These are phyloP conservation scores for Sebastes paucispinis DNA, from an alignment of 2,797 vertebrate species.

Conservation along the genomic window DNA sequence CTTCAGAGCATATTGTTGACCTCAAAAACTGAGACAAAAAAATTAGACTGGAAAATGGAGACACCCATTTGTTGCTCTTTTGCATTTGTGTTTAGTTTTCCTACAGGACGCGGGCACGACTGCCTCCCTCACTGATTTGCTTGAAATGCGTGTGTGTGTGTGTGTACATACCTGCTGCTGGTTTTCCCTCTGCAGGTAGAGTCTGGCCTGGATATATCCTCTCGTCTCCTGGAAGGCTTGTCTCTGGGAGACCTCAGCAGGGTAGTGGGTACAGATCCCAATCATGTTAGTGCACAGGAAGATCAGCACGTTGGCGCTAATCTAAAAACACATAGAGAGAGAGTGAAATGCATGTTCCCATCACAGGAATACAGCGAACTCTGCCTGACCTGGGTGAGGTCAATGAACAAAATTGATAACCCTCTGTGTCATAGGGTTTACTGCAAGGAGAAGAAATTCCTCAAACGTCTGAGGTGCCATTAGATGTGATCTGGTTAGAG, in stretches of 20 bases:
- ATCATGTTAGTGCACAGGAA: conserved; percentile 96
- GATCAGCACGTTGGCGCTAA: conserved; percentile 91
- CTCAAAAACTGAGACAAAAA: conserved; percentile 63
- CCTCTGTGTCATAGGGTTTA: conserved; percentile 58
- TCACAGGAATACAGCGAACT: conserved; percentile 50
- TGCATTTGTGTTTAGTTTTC: conserved; percentile 47
- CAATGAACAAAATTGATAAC: conserved; percentile 63
- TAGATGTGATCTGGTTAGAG: conserved; percentile 59
- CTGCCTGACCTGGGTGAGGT: conserved; percentile 66
- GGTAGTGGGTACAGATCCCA: conserved; percentile 97
- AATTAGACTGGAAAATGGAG: conserved; percentile 32
- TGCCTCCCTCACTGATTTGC: conserved; percentile 17
- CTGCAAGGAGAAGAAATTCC: conserved; percentile 55
- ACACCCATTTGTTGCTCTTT: conserved; percentile 58
- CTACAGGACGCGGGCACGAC: background rate
- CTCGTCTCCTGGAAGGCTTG: conserved; percentile 98
- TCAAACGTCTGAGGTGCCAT: conserved; percentile 61
- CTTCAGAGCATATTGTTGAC: conserved; percentile 72
- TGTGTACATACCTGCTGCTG: conserved; percentile 89
- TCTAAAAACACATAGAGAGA: conserved; percentile 75
- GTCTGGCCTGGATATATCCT: conserved; percentile 94
- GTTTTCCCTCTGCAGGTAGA: conserved; percentile 95
- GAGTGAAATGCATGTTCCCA: conserved; percentile 1
- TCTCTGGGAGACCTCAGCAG: conserved; percentile 95
- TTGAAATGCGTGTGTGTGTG: background rate